A percentile compares a stretch with the other conserved stretches of the same genome.
phyloP scores from a whole-genome alignment of 2,113 vertebrate species.

The Epinephelus fuscoguttatus region DNA sequence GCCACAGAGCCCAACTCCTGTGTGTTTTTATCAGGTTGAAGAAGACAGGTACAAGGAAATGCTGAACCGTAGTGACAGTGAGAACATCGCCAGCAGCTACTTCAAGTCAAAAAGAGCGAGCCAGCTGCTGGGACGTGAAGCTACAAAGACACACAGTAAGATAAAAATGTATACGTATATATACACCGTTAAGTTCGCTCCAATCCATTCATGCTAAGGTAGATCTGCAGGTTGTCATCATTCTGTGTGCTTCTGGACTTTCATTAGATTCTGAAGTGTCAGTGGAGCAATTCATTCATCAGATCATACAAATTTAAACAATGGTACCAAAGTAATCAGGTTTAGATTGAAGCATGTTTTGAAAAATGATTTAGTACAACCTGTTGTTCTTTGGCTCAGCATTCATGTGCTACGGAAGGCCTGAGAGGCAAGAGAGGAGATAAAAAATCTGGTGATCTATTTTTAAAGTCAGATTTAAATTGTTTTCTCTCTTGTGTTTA shows the following conservation, averaged over 20 bases:
- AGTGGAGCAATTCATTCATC: background rate
- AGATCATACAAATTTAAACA: background rate
- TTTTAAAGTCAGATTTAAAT: no score
- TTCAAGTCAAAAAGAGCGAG: slow-evolving; percentile 86
- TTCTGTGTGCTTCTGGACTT: background rate
- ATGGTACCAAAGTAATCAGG: background rate
- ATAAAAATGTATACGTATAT: no score
- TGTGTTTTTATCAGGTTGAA: slow-evolving; percentile 77
- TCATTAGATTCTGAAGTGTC: background rate
- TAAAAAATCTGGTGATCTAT: no score
- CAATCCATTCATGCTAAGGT: background rate
- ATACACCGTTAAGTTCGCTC: background rate
- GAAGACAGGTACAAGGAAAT: slow-evolving; percentile 89
- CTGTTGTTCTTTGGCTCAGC: no score
- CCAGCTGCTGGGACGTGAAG: slow-evolving; percentile 83
- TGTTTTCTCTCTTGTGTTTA: no score
- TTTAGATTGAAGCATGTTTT: background rate
- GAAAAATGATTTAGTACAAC: no score
- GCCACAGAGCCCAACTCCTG: background rate
- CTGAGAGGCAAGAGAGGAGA: no score
- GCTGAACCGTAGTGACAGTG: slow-evolving; percentile 89
- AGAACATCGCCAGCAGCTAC: slow-evolving; percentile 89
- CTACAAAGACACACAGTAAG: slow-evolving; percentile 77
- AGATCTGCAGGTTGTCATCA: background rate
- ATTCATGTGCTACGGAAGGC: no score